These are phyloP conservation scores for Drosophila setosimentum DNA, from an alignment of 2,888 invertebrate genomes.

Conservation along the genomic window DNA sequence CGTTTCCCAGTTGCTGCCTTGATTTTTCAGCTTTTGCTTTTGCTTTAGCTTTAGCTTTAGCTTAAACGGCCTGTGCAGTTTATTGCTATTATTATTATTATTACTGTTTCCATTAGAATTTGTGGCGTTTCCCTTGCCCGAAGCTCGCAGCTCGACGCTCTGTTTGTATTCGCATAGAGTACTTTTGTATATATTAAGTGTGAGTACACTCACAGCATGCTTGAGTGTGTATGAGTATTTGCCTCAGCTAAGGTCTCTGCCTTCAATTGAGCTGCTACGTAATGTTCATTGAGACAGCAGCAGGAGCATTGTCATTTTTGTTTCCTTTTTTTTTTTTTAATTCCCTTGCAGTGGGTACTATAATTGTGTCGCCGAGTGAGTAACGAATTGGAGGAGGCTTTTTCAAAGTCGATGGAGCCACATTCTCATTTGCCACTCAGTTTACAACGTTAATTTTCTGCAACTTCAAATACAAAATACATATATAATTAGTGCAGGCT, in stretches of 20 bases:
- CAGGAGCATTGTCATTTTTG: constrained; percentile 10
- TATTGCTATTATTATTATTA: constrained; percentile 39
- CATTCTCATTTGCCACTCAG: neutral
- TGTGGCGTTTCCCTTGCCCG: constrained; percentile 24
- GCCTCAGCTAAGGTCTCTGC: constrained; percentile 24
- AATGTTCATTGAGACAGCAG: constrained; percentile 3
- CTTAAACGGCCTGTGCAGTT: constrained; percentile 28
- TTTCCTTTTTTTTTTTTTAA: neutral
- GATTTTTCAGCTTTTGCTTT: constrained; percentile 26
- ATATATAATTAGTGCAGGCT: neutral
- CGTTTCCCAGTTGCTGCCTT: constrained; percentile 32
- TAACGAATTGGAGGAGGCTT: neutral
- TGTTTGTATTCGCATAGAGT: constrained; percentile 11
- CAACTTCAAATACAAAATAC: neutral
- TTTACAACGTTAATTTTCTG: neutral
- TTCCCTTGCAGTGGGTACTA: neutral
- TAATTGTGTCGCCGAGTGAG: neutral
- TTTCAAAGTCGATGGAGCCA: neutral
- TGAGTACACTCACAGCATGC: constrained; percentile 4
- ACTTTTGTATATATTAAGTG: constrained; percentile 15
- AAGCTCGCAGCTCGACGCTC: neutral
- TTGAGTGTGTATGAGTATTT: constrained; percentile 1
- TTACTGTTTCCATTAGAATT: constrained; percentile 41
- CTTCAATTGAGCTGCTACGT: constrained; percentile 45
- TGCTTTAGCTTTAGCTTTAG: neutral